Percentiles rank a stretch among this genome's conserved stretches.
Conservation (phyloP, 2,888 invertebrate genomes). For the Minunthozetes semirufus region DNA sequence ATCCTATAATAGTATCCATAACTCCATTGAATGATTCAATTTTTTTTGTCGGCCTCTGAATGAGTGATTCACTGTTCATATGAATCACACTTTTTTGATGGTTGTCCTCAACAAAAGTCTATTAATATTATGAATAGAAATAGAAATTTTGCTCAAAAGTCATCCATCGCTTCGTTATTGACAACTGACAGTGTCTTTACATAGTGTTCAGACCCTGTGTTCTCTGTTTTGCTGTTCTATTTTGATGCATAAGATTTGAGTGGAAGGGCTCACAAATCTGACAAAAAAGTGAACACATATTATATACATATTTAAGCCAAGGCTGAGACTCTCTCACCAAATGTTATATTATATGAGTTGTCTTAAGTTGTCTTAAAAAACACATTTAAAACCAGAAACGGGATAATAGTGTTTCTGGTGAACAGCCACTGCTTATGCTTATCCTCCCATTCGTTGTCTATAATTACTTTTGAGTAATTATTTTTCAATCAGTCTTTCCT, state of each 20-base stretch:
- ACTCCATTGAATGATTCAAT: neutral
- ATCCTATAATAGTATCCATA: neutral
- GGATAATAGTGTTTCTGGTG: neutral
- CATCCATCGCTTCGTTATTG: neutral
- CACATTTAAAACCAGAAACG: too few relatives aligned
- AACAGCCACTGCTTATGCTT: neutral
- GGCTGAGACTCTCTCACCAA: neutral
- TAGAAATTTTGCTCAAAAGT: neutral
- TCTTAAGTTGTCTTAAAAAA: neutral
- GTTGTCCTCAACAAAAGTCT: conserved; percentile 2
- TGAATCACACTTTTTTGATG: neutral
- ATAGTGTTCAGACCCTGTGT: neutral
- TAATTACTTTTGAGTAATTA: conserved; percentile 1
- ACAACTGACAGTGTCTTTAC: neutral
- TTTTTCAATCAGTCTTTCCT: conserved; percentile 19
- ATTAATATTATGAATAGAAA: conserved; percentile 19
- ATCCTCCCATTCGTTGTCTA: neutral
- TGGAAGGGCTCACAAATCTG: neutral
- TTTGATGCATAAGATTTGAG: neutral
- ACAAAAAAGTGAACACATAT: neutral
- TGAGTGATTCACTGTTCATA: neutral
- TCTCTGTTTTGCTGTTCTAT: neutral
- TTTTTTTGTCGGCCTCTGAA: neutral
- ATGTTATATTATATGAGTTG: neutral
- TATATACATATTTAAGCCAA: conserved; percentile 9